Base-by-base conservation (phyloP, 2,888 invertebrate species). In the Neuroscelio doddi region DNA sequence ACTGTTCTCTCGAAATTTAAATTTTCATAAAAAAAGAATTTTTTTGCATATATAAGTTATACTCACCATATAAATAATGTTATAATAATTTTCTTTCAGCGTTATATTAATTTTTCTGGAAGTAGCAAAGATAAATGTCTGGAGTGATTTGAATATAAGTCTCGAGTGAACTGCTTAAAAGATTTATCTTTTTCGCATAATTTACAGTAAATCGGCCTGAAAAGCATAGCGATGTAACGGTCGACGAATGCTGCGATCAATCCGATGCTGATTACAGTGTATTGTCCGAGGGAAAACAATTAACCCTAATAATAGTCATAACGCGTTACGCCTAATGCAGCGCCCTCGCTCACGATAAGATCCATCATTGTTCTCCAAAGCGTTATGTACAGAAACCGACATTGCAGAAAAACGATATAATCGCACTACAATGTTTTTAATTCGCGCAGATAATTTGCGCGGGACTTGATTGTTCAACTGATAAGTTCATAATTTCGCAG, bases 301-400 rank as follows among this genome's bases (percentile, higher is more conserved):
- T 80, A 80, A 76, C 75, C 70, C 72, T 80, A 80, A 79, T 80
- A 76, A 73, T 76, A 70, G 77, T 75, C 74, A 78, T 78, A 76
- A 78, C 68, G 69, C 76, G 76, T 79, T 75, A 77, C 80, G 79
- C 69, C 67, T 58, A 62, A 59, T 56, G 66, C 58, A 64, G 64
- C 56, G 57, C 66, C 62, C 62, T 69, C 66, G 55, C 30, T 39
- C 42, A 34, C 55, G 62, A 66, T 62, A 69, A 66, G 61, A 64
- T 66, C 64, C 64, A 66, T 64, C 66, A 69, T 69, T 66, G 66
- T 69, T 66, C 66, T 64, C 58, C 32, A 41, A 44, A 61, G 52
- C 56, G 44, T 36, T 50, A 7, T 12, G 46, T 52, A 41, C 59
- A 47, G 38, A 65, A 47, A 49, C 41, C 39, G 57, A 57, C 53